These are phyloP conservation scores for Scaptomyza reducta DNA, from an alignment of 2,888 invertebrate species.

Conservation along the genomic window DNA sequence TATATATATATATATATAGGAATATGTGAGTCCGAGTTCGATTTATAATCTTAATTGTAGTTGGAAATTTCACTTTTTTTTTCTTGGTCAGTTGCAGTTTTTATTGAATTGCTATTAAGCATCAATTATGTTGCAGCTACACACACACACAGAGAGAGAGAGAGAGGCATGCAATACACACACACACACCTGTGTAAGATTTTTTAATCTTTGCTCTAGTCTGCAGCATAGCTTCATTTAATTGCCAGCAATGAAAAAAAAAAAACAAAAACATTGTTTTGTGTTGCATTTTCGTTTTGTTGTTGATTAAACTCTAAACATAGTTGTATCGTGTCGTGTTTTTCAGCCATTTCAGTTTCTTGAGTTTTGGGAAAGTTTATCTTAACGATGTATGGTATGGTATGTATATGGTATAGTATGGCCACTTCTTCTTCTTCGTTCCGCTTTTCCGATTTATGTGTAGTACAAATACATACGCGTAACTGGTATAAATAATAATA, in stretches of 20 bases:
- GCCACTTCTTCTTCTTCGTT: constrained; percentile 47
- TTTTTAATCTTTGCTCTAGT: constrained; percentile 21
- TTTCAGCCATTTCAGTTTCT: constrained; percentile 49
- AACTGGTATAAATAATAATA: not conserved
- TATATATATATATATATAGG: not conserved
- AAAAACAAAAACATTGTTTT: not conserved
- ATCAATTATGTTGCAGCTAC: constrained; percentile 45
- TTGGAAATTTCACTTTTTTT: constrained; percentile 49
- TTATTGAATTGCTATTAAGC: constrained; percentile 55
- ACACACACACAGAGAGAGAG: not conserved
- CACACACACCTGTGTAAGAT: not conserved
- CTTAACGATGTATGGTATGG: constrained; percentile 5
- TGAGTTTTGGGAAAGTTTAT: constrained; percentile 59
- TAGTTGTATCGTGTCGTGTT: constrained; percentile 37
- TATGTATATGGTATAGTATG: not conserved
- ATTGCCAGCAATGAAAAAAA: constrained; percentile 30
- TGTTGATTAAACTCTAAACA: constrained; percentile 30
- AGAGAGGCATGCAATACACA: not conserved
- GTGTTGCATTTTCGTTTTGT: constrained; percentile 17
- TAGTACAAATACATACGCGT: constrained; percentile 5
- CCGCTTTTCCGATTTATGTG: constrained; percentile 54
- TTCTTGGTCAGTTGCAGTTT: constrained; percentile 42
- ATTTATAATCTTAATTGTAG: not conserved
- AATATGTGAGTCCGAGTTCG: not conserved
- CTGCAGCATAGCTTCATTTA: constrained; percentile 47